Percentiles rank a stretch among this genome's conserved stretches.
Evolutionary conservation across 2,888 invertebrate genomes (phyloP).

Genomic region (Pemphredon lugubris): DNA sequence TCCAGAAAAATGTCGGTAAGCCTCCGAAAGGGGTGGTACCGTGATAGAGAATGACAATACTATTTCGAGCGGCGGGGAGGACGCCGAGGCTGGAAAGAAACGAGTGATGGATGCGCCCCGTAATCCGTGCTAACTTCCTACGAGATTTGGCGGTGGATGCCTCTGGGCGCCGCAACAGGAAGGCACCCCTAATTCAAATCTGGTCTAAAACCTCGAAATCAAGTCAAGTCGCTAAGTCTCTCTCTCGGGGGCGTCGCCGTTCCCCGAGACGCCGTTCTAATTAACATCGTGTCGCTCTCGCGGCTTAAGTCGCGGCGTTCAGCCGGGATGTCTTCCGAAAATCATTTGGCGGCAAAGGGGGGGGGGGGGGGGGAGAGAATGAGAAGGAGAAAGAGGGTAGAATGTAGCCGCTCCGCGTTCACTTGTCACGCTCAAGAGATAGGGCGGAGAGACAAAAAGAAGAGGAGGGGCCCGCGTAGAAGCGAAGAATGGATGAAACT

Average conservation of each 20-base stretch:
- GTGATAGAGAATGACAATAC: slow-evolving; percentile 18
- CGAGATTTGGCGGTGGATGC: slow-evolving; percentile 75
- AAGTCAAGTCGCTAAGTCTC: slow-evolving; percentile 79
- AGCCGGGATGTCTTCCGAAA: slow-evolving; percentile 67
- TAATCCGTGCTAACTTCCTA: slow-evolving; percentile 80
- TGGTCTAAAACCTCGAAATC: slow-evolving; percentile 78
- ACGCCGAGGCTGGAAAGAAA: slow-evolving; percentile 67
- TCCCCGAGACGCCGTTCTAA: slow-evolving; percentile 76
- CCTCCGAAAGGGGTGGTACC: no score
- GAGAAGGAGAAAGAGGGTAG: slow-evolving; percentile 13
- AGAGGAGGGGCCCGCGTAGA: slow-evolving; percentile 16
- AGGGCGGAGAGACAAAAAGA: slow-evolving; percentile 40
- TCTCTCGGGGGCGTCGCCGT: slow-evolving; percentile 50
- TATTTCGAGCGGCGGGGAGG: slow-evolving; percentile 15
- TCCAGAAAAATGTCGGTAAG: no score
- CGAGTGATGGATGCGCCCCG: slow-evolving; percentile 79
- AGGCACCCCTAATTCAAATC: slow-evolving; percentile 70
- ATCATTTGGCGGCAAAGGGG: slow-evolving; percentile 68
- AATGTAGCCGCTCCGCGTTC: slow-evolving; percentile 13
- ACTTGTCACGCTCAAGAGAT: slow-evolving; percentile 33
- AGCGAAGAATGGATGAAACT: slow-evolving; percentile 34
- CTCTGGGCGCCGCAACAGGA: slow-evolving; percentile 60
- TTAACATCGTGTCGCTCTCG: slow-evolving; percentile 79
- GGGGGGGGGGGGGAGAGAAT: slow-evolving; percentile 18
- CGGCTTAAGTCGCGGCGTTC: slow-evolving; percentile 58